phyloP scores from a whole-genome alignment of 2,888 invertebrate genomes.

The Tenthredo scrophulariae region DNA sequence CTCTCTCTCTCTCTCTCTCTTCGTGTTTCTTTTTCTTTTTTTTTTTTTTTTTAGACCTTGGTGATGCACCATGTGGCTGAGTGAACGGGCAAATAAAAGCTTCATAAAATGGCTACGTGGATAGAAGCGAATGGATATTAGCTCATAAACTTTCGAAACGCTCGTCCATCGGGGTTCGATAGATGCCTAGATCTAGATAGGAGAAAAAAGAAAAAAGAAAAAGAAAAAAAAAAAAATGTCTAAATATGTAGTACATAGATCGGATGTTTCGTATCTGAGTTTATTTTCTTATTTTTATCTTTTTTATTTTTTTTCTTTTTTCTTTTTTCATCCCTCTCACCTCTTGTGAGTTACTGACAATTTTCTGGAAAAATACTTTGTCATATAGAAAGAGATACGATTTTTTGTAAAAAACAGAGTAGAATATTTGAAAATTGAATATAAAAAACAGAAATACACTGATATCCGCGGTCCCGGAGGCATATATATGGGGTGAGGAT shows the following conservation, averaged over 20 bases:
- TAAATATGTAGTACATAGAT: not conserved
- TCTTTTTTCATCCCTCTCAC: not conserved
- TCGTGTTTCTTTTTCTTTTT: not conserved
- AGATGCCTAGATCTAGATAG: constrained; percentile 20
- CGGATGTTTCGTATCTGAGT: not conserved
- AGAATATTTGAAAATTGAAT: constrained; percentile 6
- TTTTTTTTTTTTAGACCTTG: not conserved
- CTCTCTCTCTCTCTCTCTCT: not conserved
- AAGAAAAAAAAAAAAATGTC: too few relatives aligned
- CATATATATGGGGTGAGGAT: not conserved
- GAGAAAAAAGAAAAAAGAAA: not conserved
- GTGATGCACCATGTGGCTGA: constrained; percentile 50
- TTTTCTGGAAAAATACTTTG: not conserved
- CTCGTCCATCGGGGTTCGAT: constrained; percentile 37
- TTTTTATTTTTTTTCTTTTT: not conserved
- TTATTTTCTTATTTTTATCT: not conserved
- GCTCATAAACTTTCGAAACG: constrained; percentile 39
- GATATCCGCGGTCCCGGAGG: not conserved
- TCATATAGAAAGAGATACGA: not conserved
- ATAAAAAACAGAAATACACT: not conserved
- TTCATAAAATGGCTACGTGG: constrained; percentile 44
- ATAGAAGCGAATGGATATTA: constrained; percentile 46
- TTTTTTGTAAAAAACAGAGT: not conserved
- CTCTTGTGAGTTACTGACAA: not conserved
- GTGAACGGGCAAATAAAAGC: constrained; percentile 49